Evolutionary conservation across 2,888 invertebrate species (phyloP).

Genomic region (Ormyrus labotus): DNA sequence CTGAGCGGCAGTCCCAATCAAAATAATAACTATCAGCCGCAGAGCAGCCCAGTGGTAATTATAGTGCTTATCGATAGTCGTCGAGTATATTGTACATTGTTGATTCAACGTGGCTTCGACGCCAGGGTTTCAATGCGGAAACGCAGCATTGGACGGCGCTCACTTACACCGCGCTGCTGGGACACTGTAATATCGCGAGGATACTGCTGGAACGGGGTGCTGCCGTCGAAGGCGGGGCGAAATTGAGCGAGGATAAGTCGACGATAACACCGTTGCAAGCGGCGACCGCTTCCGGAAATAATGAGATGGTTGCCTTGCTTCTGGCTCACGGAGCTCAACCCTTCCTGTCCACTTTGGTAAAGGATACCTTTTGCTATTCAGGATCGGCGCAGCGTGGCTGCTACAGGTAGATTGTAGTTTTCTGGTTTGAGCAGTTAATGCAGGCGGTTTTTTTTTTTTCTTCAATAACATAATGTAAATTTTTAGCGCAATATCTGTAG

Average conservation of each 20-base stretch:
- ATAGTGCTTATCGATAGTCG: not conserved
- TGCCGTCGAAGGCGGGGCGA: slow-evolving; percentile 90
- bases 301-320: slow-evolving; percentile 87
- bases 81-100: not conserved
- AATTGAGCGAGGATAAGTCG: slow-evolving; percentile 88
- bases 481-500: slow-evolving; percentile 89
- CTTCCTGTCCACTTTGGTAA: slow-evolving; percentile 89
- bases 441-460: not conserved
- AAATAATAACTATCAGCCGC: slow-evolving; percentile 45
- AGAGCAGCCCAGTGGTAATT: slow-evolving; percentile 25
- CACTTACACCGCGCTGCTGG: slow-evolving; percentile 86
- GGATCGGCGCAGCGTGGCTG: slow-evolving; percentile 91
- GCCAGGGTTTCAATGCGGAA: slow-evolving; percentile 76
- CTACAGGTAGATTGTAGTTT: slow-evolving; percentile 78
- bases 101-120: slow-evolving; percentile 41
- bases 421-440: not conserved
- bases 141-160: slow-evolving; percentile 92
- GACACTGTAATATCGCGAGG: slow-evolving; percentile 77
- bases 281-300: slow-evolving; percentile 88
- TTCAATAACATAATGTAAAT: not conserved
- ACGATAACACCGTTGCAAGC: slow-evolving; percentile 93
- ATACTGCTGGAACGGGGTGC: slow-evolving; percentile 88
- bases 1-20: slow-evolving; percentile 41
- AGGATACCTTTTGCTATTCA: slow-evolving; percentile 90
- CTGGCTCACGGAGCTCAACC: slow-evolving; percentile 92